These are phyloP conservation scores for Lycaena phlaeas DNA, from an alignment of 2,888 invertebrate species.

Conservation along the genomic window DNA sequence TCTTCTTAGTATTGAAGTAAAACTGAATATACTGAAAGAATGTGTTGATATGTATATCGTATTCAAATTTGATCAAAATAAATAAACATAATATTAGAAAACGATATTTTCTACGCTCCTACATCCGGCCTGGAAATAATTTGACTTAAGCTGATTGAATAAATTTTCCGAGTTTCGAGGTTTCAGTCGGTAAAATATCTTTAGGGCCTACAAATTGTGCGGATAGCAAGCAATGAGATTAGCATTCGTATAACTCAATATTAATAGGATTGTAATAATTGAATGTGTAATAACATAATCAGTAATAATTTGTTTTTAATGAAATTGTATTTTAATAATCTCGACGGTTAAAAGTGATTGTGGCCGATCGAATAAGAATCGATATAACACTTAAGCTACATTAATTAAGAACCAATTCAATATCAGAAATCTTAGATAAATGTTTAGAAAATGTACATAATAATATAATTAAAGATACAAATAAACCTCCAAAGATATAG, in stretches of 20 bases:
- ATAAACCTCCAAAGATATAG: too few species aligned
- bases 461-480: too few species aligned
- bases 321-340: too few species aligned
- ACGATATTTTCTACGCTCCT: neutral
- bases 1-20: too few species aligned
- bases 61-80: neutral
- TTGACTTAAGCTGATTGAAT: conserved; percentile 8
- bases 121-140: conserved; percentile 5
- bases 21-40: too few species aligned
- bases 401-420: too few species aligned
- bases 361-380: too few species aligned
- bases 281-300: neutral
- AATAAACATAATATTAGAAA: neutral
- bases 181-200: conserved; percentile 2
- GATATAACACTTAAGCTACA: too few species aligned
- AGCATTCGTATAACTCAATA: neutral
- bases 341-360: too few species aligned
- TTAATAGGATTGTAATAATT: neutral
- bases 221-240: neutral
- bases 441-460: too few species aligned
- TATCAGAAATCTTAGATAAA: too few species aligned
- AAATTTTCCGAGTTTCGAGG: conserved; percentile 7
- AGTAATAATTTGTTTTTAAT: neutral
- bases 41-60: too few species aligned
- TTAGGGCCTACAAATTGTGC: neutral